These are phyloP conservation scores for Zosterops pallidus DNA, from an alignment of 2,113 vertebrate species.

Conservation along the genomic window DNA sequence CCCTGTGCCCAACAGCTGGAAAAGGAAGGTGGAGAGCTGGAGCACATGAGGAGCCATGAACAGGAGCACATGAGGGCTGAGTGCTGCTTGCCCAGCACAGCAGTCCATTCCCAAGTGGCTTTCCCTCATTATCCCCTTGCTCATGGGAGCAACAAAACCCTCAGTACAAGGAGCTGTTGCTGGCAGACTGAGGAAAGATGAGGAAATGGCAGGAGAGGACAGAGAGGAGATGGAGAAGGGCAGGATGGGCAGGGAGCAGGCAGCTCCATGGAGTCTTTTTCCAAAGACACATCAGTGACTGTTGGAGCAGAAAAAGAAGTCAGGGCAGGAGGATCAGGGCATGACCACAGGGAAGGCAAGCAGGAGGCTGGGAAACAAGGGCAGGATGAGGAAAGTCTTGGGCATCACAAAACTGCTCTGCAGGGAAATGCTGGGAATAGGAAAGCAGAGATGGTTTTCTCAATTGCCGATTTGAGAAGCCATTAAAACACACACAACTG, in stretches of 20 bases:
- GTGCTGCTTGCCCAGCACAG: rapidly evolving
- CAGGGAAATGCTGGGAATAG: neutral
- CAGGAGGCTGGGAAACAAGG: neutral
- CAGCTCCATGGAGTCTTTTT: neutral
- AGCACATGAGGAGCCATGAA: rapidly evolving
- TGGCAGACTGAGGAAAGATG: neutral
- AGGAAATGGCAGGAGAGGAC: neutral
- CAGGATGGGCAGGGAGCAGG: neutral
- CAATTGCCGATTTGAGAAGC: neutral
- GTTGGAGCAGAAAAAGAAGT: neutral
- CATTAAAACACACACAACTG: neutral
- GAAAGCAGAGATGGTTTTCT: neutral
- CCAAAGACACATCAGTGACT: neutral
- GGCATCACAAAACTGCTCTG: neutral
- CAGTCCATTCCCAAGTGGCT: neutral
- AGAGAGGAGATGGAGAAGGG: neutral
- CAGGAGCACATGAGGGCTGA: neutral
- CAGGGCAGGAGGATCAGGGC: neutral
- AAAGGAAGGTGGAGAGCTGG: neutral
- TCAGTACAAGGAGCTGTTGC: neutral
- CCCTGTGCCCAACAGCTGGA: neutral
- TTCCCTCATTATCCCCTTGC: neutral
- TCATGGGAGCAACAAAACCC: neutral
- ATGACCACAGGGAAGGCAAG: neutral
- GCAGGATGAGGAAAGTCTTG: neutral